Evolutionary conservation across 2,888 invertebrate genomes (phyloP), one percentile per base, ranked within the genome.

Genomic region (Steinernema scapterisci): DNA sequence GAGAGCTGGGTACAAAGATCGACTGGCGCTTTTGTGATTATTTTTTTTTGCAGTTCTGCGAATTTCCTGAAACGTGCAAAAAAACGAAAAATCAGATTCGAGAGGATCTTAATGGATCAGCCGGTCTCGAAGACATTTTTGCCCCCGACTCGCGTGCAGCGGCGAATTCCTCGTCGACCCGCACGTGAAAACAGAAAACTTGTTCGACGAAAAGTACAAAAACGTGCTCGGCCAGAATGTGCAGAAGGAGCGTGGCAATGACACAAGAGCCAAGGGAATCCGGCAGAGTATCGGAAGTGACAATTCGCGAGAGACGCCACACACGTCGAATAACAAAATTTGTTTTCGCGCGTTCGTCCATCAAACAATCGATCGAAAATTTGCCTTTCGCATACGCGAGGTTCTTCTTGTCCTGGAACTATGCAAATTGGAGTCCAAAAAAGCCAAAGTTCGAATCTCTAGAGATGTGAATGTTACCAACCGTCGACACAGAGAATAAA

Each of bases 281-380:
- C 19, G 21, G 11, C 23, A 23, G 21, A 23, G 25, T 23, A 38
- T 25, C 13, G 54, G 54, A 25, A 54, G 23, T 25, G 54, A 23
- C 48, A 54, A 54, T 48, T 38, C 54, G 23, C 13, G 54, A 19
- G 25, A 54, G 25, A 3, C 54, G 63, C 63, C 63, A 63, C 63
- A 27, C 63, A 63, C 63, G 63, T 25, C 38, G 63, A 31, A 54
- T 48, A 31, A 63, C 63, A 63, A 63, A 31, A 25, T 63, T 9
- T 25, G 63, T 63, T 63, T 63, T 63, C 63, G 63, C 63, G 63
- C 31, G 6, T 63, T 31, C 48, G 48, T n/a, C 48, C 48, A 48
- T 48, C 48, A 48, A 48, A 48, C 38, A 48, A 48, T 48, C 48
- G 48, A 48, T 48, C 19, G 48, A 48, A 48, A 2, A n/a, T 48